Evolutionary conservation across 2,113 vertebrate genomes (phyloP).

Genomic region (Podilymbus podiceps): DNA sequence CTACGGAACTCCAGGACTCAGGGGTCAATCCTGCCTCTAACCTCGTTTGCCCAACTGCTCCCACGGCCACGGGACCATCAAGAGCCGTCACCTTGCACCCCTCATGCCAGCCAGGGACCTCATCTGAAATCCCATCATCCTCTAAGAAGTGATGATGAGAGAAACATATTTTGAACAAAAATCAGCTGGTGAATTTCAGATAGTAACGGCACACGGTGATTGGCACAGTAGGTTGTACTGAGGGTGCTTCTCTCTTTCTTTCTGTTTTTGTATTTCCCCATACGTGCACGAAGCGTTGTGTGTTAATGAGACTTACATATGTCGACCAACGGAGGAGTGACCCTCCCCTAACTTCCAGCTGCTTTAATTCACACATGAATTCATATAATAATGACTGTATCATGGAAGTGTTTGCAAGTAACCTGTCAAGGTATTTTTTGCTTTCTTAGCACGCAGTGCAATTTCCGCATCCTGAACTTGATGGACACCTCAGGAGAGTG

Average conservation of each 20-base stretch:
- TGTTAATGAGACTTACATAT: background rate
- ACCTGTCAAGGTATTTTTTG: background rate
- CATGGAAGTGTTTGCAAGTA: background rate
- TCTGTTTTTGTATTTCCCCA: background rate
- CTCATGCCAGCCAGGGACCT: background rate
- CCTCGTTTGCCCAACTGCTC: background rate
- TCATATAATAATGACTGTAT: background rate
- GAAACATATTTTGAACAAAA: background rate
- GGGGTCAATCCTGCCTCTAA: background rate
- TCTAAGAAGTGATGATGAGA: background rate
- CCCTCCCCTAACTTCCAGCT: background rate
- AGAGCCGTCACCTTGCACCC: background rate
- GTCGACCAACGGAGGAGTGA: accelerated
- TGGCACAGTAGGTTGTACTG: background rate
- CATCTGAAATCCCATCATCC: background rate
- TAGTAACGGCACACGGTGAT: background rate
- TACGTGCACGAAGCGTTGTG: background rate
- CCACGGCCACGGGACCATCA: accelerated
- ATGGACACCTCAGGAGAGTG: background rate
- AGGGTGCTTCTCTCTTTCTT: background rate
- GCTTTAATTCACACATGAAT: background rate
- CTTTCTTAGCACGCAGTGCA: background rate
- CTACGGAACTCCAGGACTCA: too few species aligned
- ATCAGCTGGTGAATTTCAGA: background rate
- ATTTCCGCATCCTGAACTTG: background rate